phyloP scores from a whole-genome alignment of 1,140 invertebrate species.

The Oncopeltus fasciatus region DNA sequence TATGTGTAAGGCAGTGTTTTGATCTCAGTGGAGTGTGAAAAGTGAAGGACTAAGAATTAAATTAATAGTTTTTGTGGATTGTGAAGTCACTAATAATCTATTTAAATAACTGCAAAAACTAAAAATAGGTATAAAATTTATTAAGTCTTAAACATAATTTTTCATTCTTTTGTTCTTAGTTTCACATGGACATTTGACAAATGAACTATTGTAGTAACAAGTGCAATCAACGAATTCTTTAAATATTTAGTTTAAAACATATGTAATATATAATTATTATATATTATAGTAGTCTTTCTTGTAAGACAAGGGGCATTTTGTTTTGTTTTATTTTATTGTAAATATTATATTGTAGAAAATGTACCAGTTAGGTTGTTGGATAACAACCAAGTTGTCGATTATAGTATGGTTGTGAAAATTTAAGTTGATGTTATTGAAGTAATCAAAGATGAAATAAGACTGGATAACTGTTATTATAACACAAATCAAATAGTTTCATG shows the following conservation, averaged over 20 bases:
- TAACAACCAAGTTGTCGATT: slow-evolving; percentile 16
- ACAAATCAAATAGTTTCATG: slow-evolving; percentile 21
- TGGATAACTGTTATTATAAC: slow-evolving; percentile 20
- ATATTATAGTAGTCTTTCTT: slow-evolving; percentile 19
- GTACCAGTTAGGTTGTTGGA: slow-evolving; percentile 19
- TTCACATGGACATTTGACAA: neutral
- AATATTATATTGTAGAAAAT: slow-evolving; percentile 19
- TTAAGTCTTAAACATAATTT: neutral
- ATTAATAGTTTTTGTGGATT: neutral
- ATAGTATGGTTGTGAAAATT: slow-evolving; percentile 20
- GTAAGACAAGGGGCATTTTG: slow-evolving; percentile 22
- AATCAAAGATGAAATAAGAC: slow-evolving; percentile 22
- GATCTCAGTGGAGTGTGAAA: slow-evolving; percentile 5
- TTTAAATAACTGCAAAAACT: too few relatives aligned
- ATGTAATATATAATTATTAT: slow-evolving; percentile 14
- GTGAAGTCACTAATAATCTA: neutral
- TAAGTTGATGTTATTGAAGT: slow-evolving; percentile 22
- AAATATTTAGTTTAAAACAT: slow-evolving; percentile 16
- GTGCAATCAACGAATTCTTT: slow-evolving; percentile 22
- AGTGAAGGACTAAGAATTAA: neutral
- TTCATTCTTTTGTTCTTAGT: neutral
- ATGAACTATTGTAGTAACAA: slow-evolving; percentile 15
- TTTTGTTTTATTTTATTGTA: slow-evolving; percentile 21
- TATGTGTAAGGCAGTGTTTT: slow-evolving; percentile 1
- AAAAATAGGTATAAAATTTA: too few relatives aligned